phyloP scores from a whole-genome alignment of 1,140 invertebrate genomes.

The Tetramorium alpestre region DNA sequence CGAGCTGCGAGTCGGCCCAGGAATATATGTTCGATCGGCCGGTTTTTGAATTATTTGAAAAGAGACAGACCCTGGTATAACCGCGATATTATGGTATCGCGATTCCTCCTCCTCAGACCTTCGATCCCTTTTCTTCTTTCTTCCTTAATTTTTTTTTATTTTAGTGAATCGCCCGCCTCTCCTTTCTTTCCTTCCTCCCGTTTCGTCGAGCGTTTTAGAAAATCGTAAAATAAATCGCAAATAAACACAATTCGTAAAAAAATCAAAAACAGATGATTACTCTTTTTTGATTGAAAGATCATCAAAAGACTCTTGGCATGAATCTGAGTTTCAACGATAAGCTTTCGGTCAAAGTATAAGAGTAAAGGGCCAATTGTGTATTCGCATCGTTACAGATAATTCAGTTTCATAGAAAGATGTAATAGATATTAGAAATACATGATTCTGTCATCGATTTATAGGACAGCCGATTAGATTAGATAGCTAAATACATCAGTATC shows the following conservation, averaged over 20 bases:
- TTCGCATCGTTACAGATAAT: not conserved
- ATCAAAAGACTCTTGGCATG: not conserved
- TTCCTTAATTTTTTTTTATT: slow-evolving; percentile 63
- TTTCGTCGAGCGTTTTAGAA: slow-evolving; percentile 55
- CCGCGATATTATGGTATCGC: slow-evolving; percentile 85
- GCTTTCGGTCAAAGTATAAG: not conserved
- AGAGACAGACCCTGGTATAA: slow-evolving; percentile 84
- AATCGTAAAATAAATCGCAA: slow-evolving; percentile 54
- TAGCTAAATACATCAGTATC: not conserved
- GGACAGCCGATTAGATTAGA: slow-evolving; percentile 68
- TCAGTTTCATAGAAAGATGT: not conserved
- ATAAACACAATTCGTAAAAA: slow-evolving; percentile 9
- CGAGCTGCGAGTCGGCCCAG: slow-evolving; percentile 82
- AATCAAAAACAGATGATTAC: not conserved
- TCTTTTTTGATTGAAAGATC: not conserved
- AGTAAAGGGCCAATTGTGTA: not conserved
- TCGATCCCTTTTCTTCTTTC: slow-evolving; percentile 73
- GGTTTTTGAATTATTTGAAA: slow-evolving; percentile 86
- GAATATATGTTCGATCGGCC: slow-evolving; percentile 86
- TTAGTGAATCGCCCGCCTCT: slow-evolving; percentile 55
- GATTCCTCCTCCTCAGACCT: slow-evolving; percentile 76
- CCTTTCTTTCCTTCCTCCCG: slow-evolving; percentile 53
- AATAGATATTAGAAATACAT: not conserved
- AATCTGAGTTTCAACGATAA: not conserved
- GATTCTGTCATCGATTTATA: slow-evolving; percentile 40